Base-by-base conservation (phyloP, 2,113 vertebrate genomes). In the Arvicanthis niloticus region DNA sequence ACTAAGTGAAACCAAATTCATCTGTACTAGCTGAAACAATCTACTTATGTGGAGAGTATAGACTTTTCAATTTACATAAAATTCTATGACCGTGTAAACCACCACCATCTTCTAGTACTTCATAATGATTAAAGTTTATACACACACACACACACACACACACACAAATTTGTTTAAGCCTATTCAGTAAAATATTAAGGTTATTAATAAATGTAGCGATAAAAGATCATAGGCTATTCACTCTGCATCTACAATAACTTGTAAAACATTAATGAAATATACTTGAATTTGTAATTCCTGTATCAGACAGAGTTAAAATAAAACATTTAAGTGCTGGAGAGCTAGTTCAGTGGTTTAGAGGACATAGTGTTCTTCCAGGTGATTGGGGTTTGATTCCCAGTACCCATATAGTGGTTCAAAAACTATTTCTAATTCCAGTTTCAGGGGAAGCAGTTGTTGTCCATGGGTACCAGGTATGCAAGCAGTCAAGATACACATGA, bases 191-290 rank as follows among this genome's bases (percentile, higher is more conserved):
- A 91, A 19, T 67, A 92, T 56, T 67, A 72, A 72, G 42, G 56
- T 31, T 91, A 92, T 7, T 82, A 94, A 77, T 31, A 80, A 95
- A 87, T 42, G 4, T 2, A 91, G 31, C 42, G 93, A 88, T 84
- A 60, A 85, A n/a, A 91, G 84, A 88, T 22, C 10, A 6, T 68
- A 91, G 17, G 6, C 81, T 87, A 77, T 67, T 95, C 8, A 81
- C 68, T 60, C 65, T 62, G 72, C 0, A 84, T 22, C 7, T 37
- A 78, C 19, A 87, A 93, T 84, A 65, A 34, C 11, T 78, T 58
- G 81, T 10, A 8, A 11, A 40, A 62, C 17, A 65, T 40, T 76
- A 86, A 31, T n/a, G 56, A 89, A 95, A 42, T 22, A 89, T 22
- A 82, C 56, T 89, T 89, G 91, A 94, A 48, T 37, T 7, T 24